Evolutionary conservation across 2,113 vertebrate genomes (phyloP).

Genomic region (Micronisus gabar): DNA sequence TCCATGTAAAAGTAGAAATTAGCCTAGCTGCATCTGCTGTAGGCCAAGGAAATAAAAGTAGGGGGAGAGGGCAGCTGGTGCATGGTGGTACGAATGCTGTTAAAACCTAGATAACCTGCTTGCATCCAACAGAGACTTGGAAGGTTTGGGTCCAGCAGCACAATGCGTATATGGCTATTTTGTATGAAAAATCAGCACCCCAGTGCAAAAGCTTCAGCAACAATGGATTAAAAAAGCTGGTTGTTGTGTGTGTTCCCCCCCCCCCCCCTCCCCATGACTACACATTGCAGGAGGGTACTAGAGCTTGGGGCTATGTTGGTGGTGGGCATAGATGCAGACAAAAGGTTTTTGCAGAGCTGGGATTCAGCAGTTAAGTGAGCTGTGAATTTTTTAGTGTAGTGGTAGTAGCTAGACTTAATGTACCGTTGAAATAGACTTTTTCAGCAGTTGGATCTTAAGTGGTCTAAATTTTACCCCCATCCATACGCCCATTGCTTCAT

Average conservation of each 20-base stretch:
- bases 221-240: background rate
- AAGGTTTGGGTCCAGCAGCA: background rate
- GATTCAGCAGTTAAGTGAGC: background rate
- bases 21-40: background rate
- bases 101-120: background rate
- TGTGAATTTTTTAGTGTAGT: background rate
- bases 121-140: background rate
- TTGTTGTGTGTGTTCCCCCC: rapidly evolving
- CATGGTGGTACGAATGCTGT: rapidly evolving
- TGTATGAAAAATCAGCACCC: background rate
- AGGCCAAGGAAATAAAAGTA: background rate
- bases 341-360: background rate
- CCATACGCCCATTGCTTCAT: background rate
- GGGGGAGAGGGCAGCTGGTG: background rate
- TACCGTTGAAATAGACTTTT: background rate
- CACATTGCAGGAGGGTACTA: background rate
- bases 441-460: background rate
- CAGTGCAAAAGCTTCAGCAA: background rate
- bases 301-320: background rate
- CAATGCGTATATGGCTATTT: rapidly evolving
- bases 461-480: background rate
- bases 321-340: background rate
- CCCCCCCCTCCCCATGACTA: rapidly evolving
- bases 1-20: background rate
- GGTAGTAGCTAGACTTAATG: background rate